Evolutionary conservation across 2,113 vertebrate species (phyloP), one percentile per base, ranked within the genome.

Genomic region (Pterocles burchelli): DNA sequence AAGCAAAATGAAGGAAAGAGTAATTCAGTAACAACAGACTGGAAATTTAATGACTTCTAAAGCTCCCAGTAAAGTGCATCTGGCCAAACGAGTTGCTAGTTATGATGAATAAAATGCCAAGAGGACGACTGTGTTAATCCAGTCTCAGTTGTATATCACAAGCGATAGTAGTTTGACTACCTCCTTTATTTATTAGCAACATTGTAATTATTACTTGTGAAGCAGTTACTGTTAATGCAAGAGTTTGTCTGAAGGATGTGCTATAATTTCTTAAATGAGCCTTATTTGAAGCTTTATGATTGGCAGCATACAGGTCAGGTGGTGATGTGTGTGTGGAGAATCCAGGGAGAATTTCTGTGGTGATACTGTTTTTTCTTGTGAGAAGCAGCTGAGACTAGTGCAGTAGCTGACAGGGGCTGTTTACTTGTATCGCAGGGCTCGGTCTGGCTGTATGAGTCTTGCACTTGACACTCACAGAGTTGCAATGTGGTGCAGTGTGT

Each of bases 181-280:
- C 22, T 77, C 31, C 12, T 93, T 84, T 81, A 86, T 86, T 86
- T 89, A 86, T 80, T 77, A 86, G 51, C 16, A 77, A 26, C 19
- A 73, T 43, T 80, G 20, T 14, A 71, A 63, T 55, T 62, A 46
- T 76, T 92, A 55, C 19, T 94, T 95, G 34, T 48, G 71, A 89
- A 72, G 61, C 11, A 59, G 26, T 38, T 81, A 70, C 74, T 18
- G 11, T 43, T 76, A 84, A 90, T 36, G 24, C 17, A 63, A 81
- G n/a, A 63, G 26, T 5, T 55, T 6, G 6, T 95, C 74, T 81
- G 71, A 84, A 93, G 48, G 13, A 54, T 80, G 15, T 55, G 38
- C 13, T 86, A 17, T 80, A 63, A 63, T 71, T 90, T 81, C 68
- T 84, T 80, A 74, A 81, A 90, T 21, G 38, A 95, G n/a, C 24